Evolutionary conservation across 2,113 vertebrate species (phyloP).

Genomic region (Nerophis ophidion): DNA sequence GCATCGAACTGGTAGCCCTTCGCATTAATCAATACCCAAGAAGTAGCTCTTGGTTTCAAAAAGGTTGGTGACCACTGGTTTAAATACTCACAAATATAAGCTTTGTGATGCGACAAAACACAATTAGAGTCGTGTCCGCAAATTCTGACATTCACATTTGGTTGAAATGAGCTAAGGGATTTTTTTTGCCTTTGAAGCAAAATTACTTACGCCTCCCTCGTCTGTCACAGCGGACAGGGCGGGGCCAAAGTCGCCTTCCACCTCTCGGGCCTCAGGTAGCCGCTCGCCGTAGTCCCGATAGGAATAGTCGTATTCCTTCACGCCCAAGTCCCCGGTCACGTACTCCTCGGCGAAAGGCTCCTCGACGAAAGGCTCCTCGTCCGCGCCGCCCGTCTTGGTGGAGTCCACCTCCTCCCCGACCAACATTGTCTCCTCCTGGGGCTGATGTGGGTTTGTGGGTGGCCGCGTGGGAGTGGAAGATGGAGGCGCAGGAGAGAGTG

Average conservation of each 20-base stretch:
- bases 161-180: slow-evolving; percentile 46
- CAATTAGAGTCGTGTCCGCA: background rate
- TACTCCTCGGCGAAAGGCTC: slow-evolving; percentile 73
- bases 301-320: slow-evolving; percentile 81
- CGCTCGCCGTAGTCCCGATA: slow-evolving; percentile 80
- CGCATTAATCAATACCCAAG: too few species aligned
- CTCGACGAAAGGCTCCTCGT: slow-evolving; percentile 63
- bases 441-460: slow-evolving; percentile 27
- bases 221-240: slow-evolving; percentile 81
- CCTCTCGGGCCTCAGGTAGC: slow-evolving; percentile 39
- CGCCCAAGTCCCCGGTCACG: slow-evolving; percentile 69
- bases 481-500: slow-evolving; percentile 12
- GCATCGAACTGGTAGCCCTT: too few species aligned
- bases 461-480: slow-evolving; percentile 15
- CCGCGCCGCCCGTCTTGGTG: slow-evolving; percentile 53
- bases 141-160: slow-evolving; percentile 12
- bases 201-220: slow-evolving; percentile 83
- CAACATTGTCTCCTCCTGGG: slow-evolving; percentile 53
- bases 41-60: too few species aligned
- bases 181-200: slow-evolving; percentile 42
- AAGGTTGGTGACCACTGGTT: too few species aligned
- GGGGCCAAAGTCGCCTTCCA: slow-evolving; percentile 76
- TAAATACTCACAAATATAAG: too few species aligned
- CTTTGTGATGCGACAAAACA: background rate
- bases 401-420: slow-evolving; percentile 52